Percentiles rank a stretch among this genome's conserved stretches.
Conservation (phyloP, 2,113 vertebrate genomes). For the Thymallus thymallus region DNA sequence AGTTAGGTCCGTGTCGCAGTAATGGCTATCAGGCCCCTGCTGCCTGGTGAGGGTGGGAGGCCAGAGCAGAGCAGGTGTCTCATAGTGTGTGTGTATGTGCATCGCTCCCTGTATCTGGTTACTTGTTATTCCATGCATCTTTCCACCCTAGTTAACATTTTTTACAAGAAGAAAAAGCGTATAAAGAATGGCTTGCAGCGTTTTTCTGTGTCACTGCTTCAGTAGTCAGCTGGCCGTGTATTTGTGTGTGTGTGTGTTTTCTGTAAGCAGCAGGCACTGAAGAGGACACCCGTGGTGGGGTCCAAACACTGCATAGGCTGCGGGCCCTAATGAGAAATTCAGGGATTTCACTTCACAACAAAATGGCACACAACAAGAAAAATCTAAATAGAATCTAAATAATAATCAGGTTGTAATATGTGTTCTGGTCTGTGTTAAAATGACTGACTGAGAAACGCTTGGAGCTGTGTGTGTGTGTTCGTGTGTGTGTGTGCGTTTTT, state of each 20-base stretch:
- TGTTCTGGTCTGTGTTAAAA: slow-evolving; percentile 13
- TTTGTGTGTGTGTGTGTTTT: too few species aligned
- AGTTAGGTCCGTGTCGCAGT: slow-evolving; percentile 33
- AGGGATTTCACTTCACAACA: background rate
- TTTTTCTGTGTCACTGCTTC: background rate
- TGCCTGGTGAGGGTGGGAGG: slow-evolving; percentile 31
- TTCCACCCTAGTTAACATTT: slow-evolving; percentile 6
- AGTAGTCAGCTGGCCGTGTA: too few species aligned
- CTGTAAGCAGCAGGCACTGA: background rate
- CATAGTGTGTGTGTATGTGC: background rate
- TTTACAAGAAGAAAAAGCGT: background rate
- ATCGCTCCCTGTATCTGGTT: slow-evolving; percentile 6
- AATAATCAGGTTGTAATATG: background rate
- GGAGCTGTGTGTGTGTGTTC: background rate
- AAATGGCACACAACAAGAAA: background rate
- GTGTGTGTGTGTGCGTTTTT: background rate
- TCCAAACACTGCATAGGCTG: background rate
- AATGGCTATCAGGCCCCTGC: slow-evolving; percentile 54
- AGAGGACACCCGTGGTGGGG: slow-evolving; percentile 1
- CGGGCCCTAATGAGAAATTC: background rate
- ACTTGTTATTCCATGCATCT: slow-evolving; percentile 32
- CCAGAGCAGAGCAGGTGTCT: slow-evolving; percentile 17
- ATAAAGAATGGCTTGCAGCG: background rate
- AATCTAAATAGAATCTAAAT: background rate
- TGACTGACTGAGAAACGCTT: slow-evolving; percentile 18